Conservation (phyloP, 1,140 invertebrate species). For the Drosophila rufa region DNA sequence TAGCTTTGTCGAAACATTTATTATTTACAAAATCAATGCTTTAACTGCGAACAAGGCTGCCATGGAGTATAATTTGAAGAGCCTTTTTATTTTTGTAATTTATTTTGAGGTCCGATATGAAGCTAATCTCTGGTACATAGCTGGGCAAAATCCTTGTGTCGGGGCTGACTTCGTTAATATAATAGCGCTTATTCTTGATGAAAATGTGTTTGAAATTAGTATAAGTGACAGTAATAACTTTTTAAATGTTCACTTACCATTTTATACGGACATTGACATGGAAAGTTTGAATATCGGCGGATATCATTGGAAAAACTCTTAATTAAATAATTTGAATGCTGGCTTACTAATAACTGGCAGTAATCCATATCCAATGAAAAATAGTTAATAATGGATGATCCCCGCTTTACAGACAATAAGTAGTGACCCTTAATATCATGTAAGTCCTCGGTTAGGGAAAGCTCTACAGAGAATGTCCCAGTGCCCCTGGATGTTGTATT, state of each 20-base stretch:
- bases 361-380: constrained; percentile 9
- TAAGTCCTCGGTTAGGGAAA: constrained; percentile 1
- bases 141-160: constrained; percentile 22
- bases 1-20: background rate
- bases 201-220: background rate
- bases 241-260: constrained; percentile 8
- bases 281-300: constrained; percentile 22
- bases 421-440: background rate
- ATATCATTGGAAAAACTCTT: constrained; percentile 7
- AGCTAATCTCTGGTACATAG: constrained; percentile 19
- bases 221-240: background rate
- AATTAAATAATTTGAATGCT: constrained; percentile 13
- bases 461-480: background rate
- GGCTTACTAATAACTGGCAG: constrained; percentile 14
- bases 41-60: background rate
- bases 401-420: constrained; percentile 8
- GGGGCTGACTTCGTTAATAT: constrained; percentile 13
- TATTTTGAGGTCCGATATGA: constrained; percentile 7
- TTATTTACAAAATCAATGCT: background rate
- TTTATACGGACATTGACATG: constrained; percentile 28
- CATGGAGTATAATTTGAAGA: background rate
- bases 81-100: background rate
- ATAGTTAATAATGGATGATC: constrained; percentile 7
- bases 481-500: background rate
- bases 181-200: constrained; percentile 13